A percentile compares a stretch with the other conserved stretches of the same genome.
Conservation (phyloP, 2,888 invertebrate species). For the Drosophila paracracens region DNA sequence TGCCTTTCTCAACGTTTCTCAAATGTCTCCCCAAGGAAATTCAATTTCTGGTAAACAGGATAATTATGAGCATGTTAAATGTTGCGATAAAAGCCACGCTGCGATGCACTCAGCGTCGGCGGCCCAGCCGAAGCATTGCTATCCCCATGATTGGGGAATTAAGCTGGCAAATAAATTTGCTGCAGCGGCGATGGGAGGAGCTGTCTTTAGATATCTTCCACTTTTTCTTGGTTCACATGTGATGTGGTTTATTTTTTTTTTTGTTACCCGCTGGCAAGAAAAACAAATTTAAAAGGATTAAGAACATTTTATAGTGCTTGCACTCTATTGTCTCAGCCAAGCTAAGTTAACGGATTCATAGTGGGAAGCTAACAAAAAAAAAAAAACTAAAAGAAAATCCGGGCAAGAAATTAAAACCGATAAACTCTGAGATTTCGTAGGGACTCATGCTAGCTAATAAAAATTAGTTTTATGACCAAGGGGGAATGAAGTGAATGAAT, state of each 20-base stretch:
- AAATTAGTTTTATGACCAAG: slow-evolving; percentile 1
- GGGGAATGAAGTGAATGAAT: neutral
- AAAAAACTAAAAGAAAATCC: neutral
- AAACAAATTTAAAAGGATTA: slow-evolving; percentile 77
- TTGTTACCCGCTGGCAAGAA: slow-evolving; percentile 23
- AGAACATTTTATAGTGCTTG: slow-evolving; percentile 52
- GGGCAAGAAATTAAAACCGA: slow-evolving; percentile 36
- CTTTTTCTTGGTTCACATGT: slow-evolving; percentile 47
- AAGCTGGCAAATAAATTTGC: slow-evolving; percentile 69
- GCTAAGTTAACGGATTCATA: slow-evolving; percentile 26
- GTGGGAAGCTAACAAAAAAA: neutral
- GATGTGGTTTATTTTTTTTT: slow-evolving; percentile 33
- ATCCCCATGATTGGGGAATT: slow-evolving; percentile 78
- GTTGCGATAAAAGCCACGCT: slow-evolving; percentile 82
- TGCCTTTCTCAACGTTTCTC: slow-evolving; percentile 39
- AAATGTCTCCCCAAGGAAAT: slow-evolving; percentile 72
- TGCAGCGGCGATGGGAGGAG: neutral
- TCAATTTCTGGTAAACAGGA: slow-evolving; percentile 82
- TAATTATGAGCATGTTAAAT: slow-evolving; percentile 82
- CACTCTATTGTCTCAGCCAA: slow-evolving; percentile 46
- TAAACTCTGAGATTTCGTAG: slow-evolving; percentile 36
- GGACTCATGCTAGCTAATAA: neutral
- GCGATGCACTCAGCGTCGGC: slow-evolving; percentile 61
- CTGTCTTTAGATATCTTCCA: slow-evolving; percentile 33
- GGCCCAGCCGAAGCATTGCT: slow-evolving; percentile 31